Base-by-base conservation (phyloP, 1,140 invertebrate genomes). In the Hyposmocoma kahamanoa region DNA sequence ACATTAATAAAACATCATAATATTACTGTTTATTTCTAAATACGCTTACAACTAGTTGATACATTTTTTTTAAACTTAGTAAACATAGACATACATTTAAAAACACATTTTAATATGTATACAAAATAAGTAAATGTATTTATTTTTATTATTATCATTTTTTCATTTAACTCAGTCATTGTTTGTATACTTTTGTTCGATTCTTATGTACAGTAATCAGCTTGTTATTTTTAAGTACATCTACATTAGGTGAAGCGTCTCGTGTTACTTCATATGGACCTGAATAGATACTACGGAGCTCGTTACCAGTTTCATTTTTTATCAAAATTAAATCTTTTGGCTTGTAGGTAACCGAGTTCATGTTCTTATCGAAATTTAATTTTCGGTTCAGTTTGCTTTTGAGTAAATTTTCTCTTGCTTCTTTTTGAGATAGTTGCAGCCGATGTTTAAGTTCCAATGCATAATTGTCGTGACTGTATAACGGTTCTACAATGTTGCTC, bases 391-490 rank as follows among this genome's bases (percentile, higher is more conserved):
- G 5, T 46, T 55, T 55, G 17, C n/a, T 21, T 17, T 44, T 46
- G 10, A 55, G 5, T 36, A 55, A 26, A 28, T 55, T 49, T 22
- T 55, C 22, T 34, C 36, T 20, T 0, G 47, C 53, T 30, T 55
- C 53, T 19, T 24, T 49, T 18, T 42, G 34, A 3, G 46, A 20
- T 46, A 22, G 18, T 15, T 54, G 52, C 36, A 54, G 42, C 24
- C 52, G 44, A 46, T 34, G 49, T 42, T 28, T 54, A 10, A 54
- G 32, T 18, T 54, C 52, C 22, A 49, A 42, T 5, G 24, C 10
- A 50, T 54, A 54, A 46, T 39, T 19, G 22, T 54, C 47, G 18
- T 4, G 28, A 34, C 49, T 54, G 42, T 54, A 54, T 2, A 54
- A 28, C 34, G 52, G 52, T 13, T 49, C 47, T 24, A 46, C n/a